Percentiles rank a stretch among this genome's conserved stretches.
Conservation (phyloP, 2,797 vertebrate genomes). For the Anolis apletophallus region DNA sequence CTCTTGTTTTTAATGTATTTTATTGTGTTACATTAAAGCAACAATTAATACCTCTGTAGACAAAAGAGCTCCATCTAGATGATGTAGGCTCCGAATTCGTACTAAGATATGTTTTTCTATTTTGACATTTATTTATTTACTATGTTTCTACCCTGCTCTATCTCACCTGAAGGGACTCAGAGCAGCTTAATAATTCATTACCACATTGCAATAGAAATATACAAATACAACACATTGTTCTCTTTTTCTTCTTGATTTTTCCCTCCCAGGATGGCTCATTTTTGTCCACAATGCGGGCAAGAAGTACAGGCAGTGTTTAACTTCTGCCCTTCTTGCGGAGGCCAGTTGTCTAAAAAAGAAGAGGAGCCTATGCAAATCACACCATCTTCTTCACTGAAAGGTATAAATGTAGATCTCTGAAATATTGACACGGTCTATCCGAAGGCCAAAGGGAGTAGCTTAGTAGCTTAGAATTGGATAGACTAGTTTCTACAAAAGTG, state of each 20-base stretch:
- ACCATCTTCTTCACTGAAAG: slow-evolving; percentile 11
- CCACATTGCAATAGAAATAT: no score
- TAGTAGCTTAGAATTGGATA: not conserved
- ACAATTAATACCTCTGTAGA: not conserved
- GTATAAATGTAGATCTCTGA: not conserved
- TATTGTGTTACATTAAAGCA: not conserved
- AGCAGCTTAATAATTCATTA: no score
- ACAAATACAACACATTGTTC: no score
- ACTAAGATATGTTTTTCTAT: not conserved
- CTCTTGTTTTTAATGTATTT: not conserved
- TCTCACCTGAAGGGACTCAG: no score
- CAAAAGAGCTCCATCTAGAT: not conserved
- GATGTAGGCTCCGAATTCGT: not conserved
- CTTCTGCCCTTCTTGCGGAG: slow-evolving; percentile 90
- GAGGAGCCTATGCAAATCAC: slow-evolving; percentile 37
- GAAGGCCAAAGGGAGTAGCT: not conserved
- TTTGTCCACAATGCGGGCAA: slow-evolving; percentile 89
- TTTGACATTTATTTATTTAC: not conserved
- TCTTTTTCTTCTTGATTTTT: not conserved
- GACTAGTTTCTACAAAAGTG: not conserved
- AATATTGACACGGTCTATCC: not conserved
- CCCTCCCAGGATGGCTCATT: slow-evolving; percentile 80
- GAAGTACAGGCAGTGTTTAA: slow-evolving; percentile 81
- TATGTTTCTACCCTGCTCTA: no score
- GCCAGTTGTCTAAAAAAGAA: slow-evolving; percentile 72